Percentiles rank a stretch among this genome's conserved stretches.
phyloP scores from a whole-genome alignment of 2,888 invertebrate genomes.

The Anorthoa munda region DNA sequence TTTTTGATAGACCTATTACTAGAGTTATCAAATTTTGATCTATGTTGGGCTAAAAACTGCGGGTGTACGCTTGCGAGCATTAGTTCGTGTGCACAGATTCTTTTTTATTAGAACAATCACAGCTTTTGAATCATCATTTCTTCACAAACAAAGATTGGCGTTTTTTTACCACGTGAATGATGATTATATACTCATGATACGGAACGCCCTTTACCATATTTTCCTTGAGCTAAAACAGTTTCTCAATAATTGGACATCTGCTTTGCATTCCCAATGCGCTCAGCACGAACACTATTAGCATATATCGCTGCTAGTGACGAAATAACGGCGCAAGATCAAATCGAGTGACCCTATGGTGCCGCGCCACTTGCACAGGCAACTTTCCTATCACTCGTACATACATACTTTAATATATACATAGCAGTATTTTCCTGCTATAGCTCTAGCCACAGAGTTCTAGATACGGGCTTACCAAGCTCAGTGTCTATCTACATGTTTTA shows the following conservation, averaged over 20 bases:
- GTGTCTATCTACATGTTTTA: not conserved
- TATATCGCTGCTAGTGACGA: constrained; percentile 74
- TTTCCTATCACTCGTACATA: constrained; percentile 83
- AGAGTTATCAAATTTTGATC: no score
- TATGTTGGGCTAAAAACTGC: no score
- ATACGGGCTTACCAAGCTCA: not conserved
- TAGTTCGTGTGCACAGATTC: not conserved
- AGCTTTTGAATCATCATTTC: no score
- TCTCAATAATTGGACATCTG: no score
- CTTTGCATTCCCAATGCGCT: constrained; percentile 71
- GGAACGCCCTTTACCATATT: not conserved
- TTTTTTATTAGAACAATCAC: not conserved
- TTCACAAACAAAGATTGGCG: not conserved
- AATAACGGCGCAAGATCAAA: constrained; percentile 78
- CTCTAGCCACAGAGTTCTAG: not conserved
- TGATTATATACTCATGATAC: not conserved
- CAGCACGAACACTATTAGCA: constrained; percentile 82
- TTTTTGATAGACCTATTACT: no score
- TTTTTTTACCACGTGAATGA: not conserved
- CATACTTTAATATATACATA: not conserved
- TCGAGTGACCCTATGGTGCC: constrained; percentile 86
- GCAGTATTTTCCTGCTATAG: not conserved
- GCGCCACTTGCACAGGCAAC: constrained; percentile 80
- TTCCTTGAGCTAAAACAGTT: not conserved
- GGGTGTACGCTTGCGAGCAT: no score